Evolutionary conservation across 2,888 invertebrate genomes (phyloP), one percentile per base, ranked within the genome.

Genomic region (Oeneis ivallda): DNA sequence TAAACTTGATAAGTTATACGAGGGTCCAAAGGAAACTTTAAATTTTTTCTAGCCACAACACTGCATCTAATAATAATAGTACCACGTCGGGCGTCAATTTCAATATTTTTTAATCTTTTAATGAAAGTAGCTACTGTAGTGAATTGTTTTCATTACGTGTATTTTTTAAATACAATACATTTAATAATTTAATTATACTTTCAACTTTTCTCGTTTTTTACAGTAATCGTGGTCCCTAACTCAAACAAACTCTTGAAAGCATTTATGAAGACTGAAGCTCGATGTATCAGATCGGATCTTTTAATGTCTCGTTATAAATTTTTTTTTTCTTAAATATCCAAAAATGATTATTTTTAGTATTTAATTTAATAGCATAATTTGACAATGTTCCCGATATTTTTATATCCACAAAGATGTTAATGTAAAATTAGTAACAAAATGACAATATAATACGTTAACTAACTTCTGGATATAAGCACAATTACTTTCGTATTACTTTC

Each of bases 231-330:
- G 15, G n/a, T 37, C 39, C 10, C 26, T n/a, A 52, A 19, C 2
- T 41, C 26, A 19, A 61, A n/a, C 52, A 52, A 41, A 50, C 26
- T 41, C 37, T 5, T 39, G 37, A 17, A 39, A 17, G 26, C 37
- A 61, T 61, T 61, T 39, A 52, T 52, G 41, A 61, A 61, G 52
- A 52, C 61, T 61, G 61, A 61, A 50, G 52, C 50, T 61, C 60
- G 17, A 60, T 49, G 47, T 59, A 17, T 49, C 45, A 9, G 15
- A 47, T 45, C 10, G 32, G 9, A 19, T 37, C 37, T 7, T 37
- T 7, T 9, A 49, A 37, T 34, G 34, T 15, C 11, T n/a, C n/a
- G n/a, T n/a, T n/a, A n/a, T n/a, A n/a, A n/a, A n/a, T n/a, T n/a
- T n/a, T n/a, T n/a, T n/a, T 53, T 32, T 34, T 34, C 7, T 6